Percentiles rank a stretch among this genome's conserved stretches.
Evolutionary conservation across 2,888 invertebrate genomes (phyloP).

Genomic region (Choreutis nemorana): DNA sequence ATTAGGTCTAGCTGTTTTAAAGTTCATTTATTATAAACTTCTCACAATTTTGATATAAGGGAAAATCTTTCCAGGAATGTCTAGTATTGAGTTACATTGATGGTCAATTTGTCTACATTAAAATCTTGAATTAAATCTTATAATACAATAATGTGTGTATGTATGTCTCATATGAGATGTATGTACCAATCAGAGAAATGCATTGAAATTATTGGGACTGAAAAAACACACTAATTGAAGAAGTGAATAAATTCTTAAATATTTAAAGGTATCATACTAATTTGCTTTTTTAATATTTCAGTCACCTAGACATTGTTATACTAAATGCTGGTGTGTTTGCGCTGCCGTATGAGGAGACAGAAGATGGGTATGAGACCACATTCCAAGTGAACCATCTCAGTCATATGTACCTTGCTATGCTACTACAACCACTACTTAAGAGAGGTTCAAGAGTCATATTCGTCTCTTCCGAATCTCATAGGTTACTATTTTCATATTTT

Average conservation of each 20-base stretch:
- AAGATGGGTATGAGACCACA: conserved; percentile 78
- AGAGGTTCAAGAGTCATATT: conserved; percentile 80
- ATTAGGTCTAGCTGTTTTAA: too few species aligned
- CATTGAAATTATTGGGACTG: too few species aligned
- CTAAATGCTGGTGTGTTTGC: conserved; percentile 86
- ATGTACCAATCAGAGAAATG: too few species aligned
- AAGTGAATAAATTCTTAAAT: conserved; percentile 28
- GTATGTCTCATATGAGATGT: too few species aligned
- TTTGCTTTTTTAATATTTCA: conserved; percentile 31
- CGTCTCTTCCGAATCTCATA: conserved; percentile 90
- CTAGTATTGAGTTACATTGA: too few species aligned
- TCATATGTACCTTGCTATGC: conserved; percentile 80
- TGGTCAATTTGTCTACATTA: too few species aligned
- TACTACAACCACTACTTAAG: conserved; percentile 74
- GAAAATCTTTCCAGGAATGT: too few species aligned
- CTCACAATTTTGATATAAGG: too few species aligned
- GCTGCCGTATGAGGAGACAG: conserved; percentile 73
- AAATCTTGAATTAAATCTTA: too few species aligned
- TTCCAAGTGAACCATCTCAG: conserved; percentile 91
- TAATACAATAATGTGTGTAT: too few species aligned
- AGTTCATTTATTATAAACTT: too few species aligned
- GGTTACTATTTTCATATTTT: conserved; percentile 48
- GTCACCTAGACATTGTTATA: conserved; percentile 76
- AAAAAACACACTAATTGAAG: too few species aligned
- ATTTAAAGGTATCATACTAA: conserved; percentile 1